These are phyloP conservation scores for Drosophila ananassae DNA, from an alignment of 1,140 invertebrate species.

Conservation along the genomic window DNA sequence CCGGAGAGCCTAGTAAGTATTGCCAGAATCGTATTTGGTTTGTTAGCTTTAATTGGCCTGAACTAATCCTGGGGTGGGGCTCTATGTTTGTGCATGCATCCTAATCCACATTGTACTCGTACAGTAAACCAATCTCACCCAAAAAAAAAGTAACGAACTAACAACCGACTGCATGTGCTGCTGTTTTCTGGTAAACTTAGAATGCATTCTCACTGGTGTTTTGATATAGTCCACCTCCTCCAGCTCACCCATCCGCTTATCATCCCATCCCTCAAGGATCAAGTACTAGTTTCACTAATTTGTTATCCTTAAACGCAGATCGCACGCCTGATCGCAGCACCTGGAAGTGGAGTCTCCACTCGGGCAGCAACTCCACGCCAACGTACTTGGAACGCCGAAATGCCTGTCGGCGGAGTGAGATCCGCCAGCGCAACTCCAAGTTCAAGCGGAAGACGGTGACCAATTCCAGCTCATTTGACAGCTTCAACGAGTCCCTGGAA, in stretches of 20 bases:
- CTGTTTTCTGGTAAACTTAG: conserved; percentile 4
- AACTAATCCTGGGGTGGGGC: conserved; percentile 43
- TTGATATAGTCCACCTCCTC: conserved; percentile 15
- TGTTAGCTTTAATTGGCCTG: conserved; percentile 46
- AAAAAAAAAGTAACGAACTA: not conserved
- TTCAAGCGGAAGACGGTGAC: conserved; percentile 84
- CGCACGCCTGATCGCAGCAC: conserved; percentile 79
- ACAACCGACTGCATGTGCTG: conserved; percentile 19
- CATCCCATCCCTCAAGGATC: not conserved
- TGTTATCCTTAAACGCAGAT: conserved; percentile 47
- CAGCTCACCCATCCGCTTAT: conserved; percentile 37
- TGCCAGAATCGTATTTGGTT: conserved; percentile 37
- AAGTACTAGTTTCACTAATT: conserved; percentile 8
- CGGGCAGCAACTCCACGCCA: conserved; percentile 90
- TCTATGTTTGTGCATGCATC: conserved; percentile 49
- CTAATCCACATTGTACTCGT: conserved; percentile 31
- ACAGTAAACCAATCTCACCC: conserved; percentile 14
- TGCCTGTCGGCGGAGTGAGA: conserved; percentile 80
- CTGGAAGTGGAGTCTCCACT: conserved; percentile 83
- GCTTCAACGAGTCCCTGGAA: conserved; percentile 72
- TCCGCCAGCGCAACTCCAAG: conserved; percentile 87
- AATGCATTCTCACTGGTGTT: conserved; percentile 47
- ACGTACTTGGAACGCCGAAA: conserved; percentile 94
- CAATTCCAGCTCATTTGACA: conserved; percentile 76
- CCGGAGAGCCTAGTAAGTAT: conserved; percentile 68